phyloP scores from a whole-genome alignment of 1,140 invertebrate species.

The Diachasma alloeum region DNA sequence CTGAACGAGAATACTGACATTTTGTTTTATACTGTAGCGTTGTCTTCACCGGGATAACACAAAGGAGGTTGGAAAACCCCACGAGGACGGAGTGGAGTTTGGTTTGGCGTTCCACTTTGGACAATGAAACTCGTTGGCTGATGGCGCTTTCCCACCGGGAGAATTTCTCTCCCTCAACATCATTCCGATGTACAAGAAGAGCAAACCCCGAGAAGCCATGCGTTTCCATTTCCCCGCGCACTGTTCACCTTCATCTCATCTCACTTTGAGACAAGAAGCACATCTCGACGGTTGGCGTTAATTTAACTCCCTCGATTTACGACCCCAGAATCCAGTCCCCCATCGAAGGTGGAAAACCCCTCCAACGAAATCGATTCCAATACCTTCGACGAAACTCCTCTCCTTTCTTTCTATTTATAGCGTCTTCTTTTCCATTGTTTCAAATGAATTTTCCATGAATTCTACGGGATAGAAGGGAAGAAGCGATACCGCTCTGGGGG shows the following conservation, averaged over 20 bases:
- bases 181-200: not conserved
- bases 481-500: not conserved
- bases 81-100: not conserved
- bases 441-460: slow-evolving; percentile 14
- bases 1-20: no score
- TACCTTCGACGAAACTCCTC: not conserved
- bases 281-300: not conserved
- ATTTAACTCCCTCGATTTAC: slow-evolving; percentile 23
- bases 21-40: not conserved
- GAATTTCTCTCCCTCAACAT: not conserved
- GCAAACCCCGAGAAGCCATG: not conserved
- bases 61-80: slow-evolving; percentile 4
- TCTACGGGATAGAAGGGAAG: not conserved
- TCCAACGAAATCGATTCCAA: not conserved
- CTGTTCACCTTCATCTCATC: not conserved
- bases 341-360: not conserved
- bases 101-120: slow-evolving; percentile 10
- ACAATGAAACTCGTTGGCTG: slow-evolving; percentile 18
- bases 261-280: not conserved
- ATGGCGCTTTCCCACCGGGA: not conserved
- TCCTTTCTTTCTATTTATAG: not conserved
- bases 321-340: not conserved
- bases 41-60: not conserved
- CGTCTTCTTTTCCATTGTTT: not conserved
- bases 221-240: not conserved